Evolutionary conservation across 2,888 invertebrate species (phyloP), one percentile per base, ranked within the genome.

Genomic region (Ptilodon capucinus): DNA sequence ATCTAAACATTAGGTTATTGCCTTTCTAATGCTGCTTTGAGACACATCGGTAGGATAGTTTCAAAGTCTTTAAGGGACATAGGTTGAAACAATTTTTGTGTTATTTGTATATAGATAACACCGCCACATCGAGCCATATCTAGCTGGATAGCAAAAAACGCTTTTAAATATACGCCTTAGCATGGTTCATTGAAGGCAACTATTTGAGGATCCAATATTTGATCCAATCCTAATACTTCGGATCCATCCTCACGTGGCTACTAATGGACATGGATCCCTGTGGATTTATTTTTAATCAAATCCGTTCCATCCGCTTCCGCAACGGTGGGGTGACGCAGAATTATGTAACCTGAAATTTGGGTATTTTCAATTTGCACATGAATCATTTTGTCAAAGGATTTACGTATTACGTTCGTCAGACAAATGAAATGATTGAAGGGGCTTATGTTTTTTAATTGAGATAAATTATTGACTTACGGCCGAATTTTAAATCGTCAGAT

Each of bases 231-330:
- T 13, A 4, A 30, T 30, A 13, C 30, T 3, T n/a, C n/a, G 13
- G 30, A 32, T 17, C 28, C 19, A n/a, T n/a, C 44, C 59, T 57
- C 65, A 70, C 67, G 62, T 67, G 59, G 51, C 55, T 52, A 59
- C 69, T 74, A 74, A 78, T 77, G 74, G 73, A 71, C 65, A 61
- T 60, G 56, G 57, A 67, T 69, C 67, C 65, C 57, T 18, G 44
- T 58, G 76, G 64, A 64, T 73, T 71, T 68, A 64, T 68, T 66
- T 72, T 73, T 68, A 71, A 71, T 73, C 60, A 65, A 57, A 60
- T 46, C 57, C 52, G 43, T 56, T 57, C 50, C 46, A 44, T 23
- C n/a, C 25, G 28, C 23, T 11, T 25, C 4, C n/a, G 19, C 35
- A 35, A 35, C 4, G 35, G 16, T 4, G 8, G 4, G 16, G 34